Evolutionary conservation across 2,113 vertebrate species (phyloP).

Genomic region (Monopterus albus): DNA sequence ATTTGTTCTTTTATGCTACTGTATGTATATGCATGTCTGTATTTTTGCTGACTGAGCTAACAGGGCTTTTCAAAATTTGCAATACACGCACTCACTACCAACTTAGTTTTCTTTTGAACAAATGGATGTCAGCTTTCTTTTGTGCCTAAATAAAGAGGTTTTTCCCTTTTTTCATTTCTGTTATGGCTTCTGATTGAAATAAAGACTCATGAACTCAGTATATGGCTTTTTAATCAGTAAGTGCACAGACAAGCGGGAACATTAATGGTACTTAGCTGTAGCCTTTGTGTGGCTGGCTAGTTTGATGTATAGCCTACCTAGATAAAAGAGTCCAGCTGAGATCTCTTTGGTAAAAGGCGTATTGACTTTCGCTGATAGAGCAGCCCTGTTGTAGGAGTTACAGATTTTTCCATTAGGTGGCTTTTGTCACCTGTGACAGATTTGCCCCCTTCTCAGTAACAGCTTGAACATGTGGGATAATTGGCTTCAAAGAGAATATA

Average conservation of each 20-base stretch:
- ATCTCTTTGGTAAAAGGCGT: slow-evolving; percentile 34
- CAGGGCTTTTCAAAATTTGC: slow-evolving; percentile 26
- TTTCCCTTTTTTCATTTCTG: slow-evolving; percentile 37
- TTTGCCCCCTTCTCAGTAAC: slow-evolving; percentile 1
- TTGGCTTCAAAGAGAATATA: slow-evolving; percentile 28
- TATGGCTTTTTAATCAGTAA: slow-evolving; percentile 54
- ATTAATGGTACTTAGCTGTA: slow-evolving; percentile 1
- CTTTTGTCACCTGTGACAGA: slow-evolving; percentile 55
- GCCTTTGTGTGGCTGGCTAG: background rate
- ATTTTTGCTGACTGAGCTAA: slow-evolving; percentile 45
- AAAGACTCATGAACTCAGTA: slow-evolving; percentile 44
- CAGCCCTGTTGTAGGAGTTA: slow-evolving; percentile 48
- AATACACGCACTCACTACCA: slow-evolving; percentile 32
- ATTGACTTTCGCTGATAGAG: slow-evolving; percentile 71
- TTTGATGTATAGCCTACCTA: slow-evolving; percentile 41
- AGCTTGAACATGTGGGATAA: slow-evolving; percentile 32
- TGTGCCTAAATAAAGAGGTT: slow-evolving; percentile 56
- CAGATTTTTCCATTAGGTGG: slow-evolving; percentile 63
- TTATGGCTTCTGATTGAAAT: slow-evolving; percentile 57
- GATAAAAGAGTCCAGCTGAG: slow-evolving; percentile 32
- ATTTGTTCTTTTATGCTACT: slow-evolving; percentile 58
- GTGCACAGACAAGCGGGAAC: slow-evolving; percentile 1
- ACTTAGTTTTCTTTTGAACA: slow-evolving; percentile 32
- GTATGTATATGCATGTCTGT: slow-evolving; percentile 44
- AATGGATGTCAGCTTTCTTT: slow-evolving; percentile 46